Evolutionary conservation across 1,140 invertebrate genomes (phyloP).

Genomic region (Andricus grossulariae): DNA sequence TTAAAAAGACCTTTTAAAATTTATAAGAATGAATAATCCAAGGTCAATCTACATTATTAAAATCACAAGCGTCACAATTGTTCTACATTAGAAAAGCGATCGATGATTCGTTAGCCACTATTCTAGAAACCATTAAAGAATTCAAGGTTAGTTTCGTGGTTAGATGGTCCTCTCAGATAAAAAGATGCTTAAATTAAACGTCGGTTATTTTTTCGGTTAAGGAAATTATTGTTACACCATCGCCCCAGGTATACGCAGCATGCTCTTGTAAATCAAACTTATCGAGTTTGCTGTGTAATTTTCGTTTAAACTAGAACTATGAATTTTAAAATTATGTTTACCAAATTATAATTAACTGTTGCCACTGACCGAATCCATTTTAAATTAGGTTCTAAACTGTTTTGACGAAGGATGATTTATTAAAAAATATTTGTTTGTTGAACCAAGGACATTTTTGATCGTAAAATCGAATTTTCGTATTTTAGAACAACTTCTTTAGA

Average conservation of each 20-base stretch:
- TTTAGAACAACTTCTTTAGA: too few species aligned
- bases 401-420: too few species aligned
- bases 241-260: slow-evolving; percentile 33
- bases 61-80: slow-evolving; percentile 12
- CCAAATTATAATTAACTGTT: too few species aligned
- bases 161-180: neutral
- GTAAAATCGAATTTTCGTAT: too few species aligned
- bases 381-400: too few species aligned
- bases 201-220: neutral
- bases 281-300: slow-evolving; percentile 3
- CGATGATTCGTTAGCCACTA: slow-evolving; percentile 2
- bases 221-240: slow-evolving; percentile 1
- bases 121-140: neutral
- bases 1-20: neutral
- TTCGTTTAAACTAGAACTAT: neutral
- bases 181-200: neutral
- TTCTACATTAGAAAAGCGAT: slow-evolving; percentile 22
- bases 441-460: too few species aligned
- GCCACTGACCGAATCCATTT: too few species aligned
- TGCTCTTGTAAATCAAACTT: slow-evolving; percentile 26
- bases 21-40: neutral
- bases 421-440: too few species aligned
- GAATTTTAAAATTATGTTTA: too few species aligned
- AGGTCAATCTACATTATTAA: neutral
- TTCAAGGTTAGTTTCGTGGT: neutral